These are phyloP conservation scores for Galagoides demidoff DNA, from an alignment of 2,797 vertebrate genomes.

Conservation along the genomic window DNA sequence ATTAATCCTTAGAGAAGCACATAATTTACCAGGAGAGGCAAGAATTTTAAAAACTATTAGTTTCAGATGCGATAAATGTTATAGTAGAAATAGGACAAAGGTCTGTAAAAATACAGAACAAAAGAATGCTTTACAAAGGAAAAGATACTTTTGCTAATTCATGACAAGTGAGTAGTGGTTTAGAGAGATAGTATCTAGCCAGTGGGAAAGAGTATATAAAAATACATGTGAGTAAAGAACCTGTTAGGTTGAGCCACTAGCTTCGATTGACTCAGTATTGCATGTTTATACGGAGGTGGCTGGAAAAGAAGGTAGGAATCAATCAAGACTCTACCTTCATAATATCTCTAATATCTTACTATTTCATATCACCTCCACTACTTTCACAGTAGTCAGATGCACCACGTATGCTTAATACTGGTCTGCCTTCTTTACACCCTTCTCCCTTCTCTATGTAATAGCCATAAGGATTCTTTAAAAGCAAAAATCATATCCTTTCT, in stretches of 20 bases:
- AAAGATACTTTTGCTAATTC: not conserved
- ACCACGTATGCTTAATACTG: not conserved
- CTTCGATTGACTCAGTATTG: not conserved
- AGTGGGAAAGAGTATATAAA: not conserved
- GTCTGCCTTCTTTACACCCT: not conserved
- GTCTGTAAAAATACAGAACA: not conserved
- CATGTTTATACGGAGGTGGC: not conserved
- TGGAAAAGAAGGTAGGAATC: not conserved
- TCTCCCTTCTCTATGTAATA: not conserved
- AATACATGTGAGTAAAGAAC: not conserved
- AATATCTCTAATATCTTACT: not conserved
- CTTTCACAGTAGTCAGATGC: not conserved
- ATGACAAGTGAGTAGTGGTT: not conserved
- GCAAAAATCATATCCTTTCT: not conserved
- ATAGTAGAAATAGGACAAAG: not conserved
- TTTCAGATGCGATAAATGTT: not conserved
- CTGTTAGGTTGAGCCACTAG: not conserved
- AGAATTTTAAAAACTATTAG: not conserved
- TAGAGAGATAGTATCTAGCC: not conserved
- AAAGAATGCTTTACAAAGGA: not conserved
- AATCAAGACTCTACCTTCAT: not conserved
- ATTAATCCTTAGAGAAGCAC: not conserved
- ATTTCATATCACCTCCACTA: not conserved
- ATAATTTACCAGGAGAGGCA: not conserved
- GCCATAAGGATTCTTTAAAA: not conserved